These are phyloP conservation scores for Sphaerodactylus townsendi DNA, from an alignment of 2,113 vertebrate species.

Conservation along the genomic window DNA sequence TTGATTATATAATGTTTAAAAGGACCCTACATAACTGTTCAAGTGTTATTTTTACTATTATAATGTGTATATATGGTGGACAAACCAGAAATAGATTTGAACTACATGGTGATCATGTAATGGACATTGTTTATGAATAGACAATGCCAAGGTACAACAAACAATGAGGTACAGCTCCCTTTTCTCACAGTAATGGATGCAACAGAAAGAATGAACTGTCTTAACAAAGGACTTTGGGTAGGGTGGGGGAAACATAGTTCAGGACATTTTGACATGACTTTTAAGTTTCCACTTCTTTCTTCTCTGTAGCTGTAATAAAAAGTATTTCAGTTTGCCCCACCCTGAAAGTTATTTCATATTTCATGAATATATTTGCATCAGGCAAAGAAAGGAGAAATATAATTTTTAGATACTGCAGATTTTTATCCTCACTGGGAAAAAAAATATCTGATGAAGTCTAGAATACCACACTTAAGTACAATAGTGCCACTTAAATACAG, in stretches of 20 bases:
- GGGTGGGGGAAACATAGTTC: conserved; percentile 70
- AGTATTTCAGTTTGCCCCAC: conserved; percentile 69
- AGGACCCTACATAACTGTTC: conserved; percentile 28
- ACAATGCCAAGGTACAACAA: conserved; percentile 83
- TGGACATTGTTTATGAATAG: conserved; percentile 66
- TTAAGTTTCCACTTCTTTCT: conserved; percentile 79
- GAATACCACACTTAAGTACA: conserved; percentile 37
- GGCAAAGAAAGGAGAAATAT: conserved; percentile 58
- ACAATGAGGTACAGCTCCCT: conserved; percentile 79
- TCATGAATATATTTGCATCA: conserved; percentile 57
- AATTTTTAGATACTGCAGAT: conserved; percentile 45
- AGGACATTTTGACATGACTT: conserved; percentile 75
- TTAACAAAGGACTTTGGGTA: conserved; percentile 77
- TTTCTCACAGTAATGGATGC: conserved; percentile 80
- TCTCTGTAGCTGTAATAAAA: conserved; percentile 77
- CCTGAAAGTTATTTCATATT: conserved; percentile 59
- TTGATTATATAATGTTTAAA: neutral
- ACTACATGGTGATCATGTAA: conserved; percentile 55
- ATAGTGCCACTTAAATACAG: conserved; percentile 50
- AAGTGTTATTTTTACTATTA: conserved; percentile 35
- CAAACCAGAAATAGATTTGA: conserved; percentile 55
- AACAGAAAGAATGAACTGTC: conserved; percentile 77
- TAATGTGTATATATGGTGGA: conserved; percentile 43
- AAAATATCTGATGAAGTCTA: conserved; percentile 38
- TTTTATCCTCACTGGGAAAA: conserved; percentile 48